Evolutionary conservation across 2,888 invertebrate genomes (phyloP).

Genomic region (Rhamnusium bicolor): DNA sequence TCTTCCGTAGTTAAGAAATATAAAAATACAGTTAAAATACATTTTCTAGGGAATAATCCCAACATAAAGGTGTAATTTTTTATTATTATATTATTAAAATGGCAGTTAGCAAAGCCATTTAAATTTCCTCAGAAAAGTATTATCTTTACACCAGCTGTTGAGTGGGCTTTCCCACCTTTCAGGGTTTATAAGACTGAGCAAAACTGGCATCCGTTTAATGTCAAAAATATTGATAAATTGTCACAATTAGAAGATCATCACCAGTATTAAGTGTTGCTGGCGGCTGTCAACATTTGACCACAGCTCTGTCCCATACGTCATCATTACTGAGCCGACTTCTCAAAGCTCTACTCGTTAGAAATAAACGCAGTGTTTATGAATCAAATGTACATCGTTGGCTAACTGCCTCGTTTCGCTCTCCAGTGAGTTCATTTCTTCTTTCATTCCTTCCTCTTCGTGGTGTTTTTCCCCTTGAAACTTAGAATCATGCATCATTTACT

Average conservation of each 20-base stretch:
- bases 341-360: conserved; percentile 15
- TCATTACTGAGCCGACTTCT: conserved; percentile 16
- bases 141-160: too few species aligned
- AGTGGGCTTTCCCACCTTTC: background rate
- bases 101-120: too few species aligned
- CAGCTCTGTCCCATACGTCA: conserved; percentile 17
- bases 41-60: too few species aligned
- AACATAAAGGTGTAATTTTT: too few species aligned
- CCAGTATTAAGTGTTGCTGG: conserved; percentile 26
- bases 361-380: conserved; percentile 5
- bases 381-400: conserved; percentile 5
- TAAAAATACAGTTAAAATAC: too few species aligned
- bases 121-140: too few species aligned
- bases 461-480: background rate
- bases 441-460: too few species aligned
- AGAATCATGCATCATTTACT: background rate
- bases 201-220: too few species aligned
- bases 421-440: background rate
- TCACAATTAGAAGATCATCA: conserved; percentile 7
- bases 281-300: conserved; percentile 28
- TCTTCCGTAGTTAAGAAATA: too few species aligned
- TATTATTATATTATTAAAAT: too few species aligned
- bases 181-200: background rate
- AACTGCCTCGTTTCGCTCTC: background rate
- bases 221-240: conserved; percentile 14